Evolutionary conservation across 1,140 invertebrate species (phyloP).

Genomic region (Drosophila persimilis): DNA sequence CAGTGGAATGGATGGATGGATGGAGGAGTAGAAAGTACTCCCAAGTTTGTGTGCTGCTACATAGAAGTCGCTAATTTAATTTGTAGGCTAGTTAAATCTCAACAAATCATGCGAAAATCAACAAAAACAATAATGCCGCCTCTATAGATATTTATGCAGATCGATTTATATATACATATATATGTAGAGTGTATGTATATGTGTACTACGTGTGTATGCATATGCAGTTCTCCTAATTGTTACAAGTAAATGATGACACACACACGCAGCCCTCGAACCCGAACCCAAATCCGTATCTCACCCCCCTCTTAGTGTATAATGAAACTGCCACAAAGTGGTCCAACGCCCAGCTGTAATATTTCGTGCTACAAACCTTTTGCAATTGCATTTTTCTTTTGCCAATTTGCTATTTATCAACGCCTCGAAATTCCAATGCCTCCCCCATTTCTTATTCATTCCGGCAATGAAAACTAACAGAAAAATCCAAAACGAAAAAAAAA

Average conservation of each 20-base stretch:
- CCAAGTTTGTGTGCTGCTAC: conserved; percentile 12
- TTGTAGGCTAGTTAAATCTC: conserved; percentile 76
- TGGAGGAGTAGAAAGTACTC: not conserved
- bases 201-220: conserved; percentile 43
- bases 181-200: conserved; percentile 37
- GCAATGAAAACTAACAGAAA: conserved; percentile 59
- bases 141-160: conserved; percentile 76
- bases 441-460: conserved; percentile 70
- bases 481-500: not conserved
- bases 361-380: conserved; percentile 23
- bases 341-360: conserved; percentile 33
- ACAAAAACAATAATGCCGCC: conserved; percentile 79
- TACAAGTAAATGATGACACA: conserved; percentile 35
- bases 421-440: conserved; percentile 43
- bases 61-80: conserved; percentile 69
- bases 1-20: no score
- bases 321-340: conserved; percentile 54
- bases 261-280: conserved; percentile 15
- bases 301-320: conserved; percentile 45
- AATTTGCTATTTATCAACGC: conserved; percentile 57
- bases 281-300: conserved; percentile 19
- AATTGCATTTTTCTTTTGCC: conserved; percentile 29
- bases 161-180: conserved; percentile 71
- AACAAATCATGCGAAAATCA: conserved; percentile 59
- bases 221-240: conserved; percentile 56